Evolutionary conservation across 2,888 invertebrate species (phyloP), one percentile per base, ranked within the genome.

Genomic region (Drosophila mimetica): DNA sequence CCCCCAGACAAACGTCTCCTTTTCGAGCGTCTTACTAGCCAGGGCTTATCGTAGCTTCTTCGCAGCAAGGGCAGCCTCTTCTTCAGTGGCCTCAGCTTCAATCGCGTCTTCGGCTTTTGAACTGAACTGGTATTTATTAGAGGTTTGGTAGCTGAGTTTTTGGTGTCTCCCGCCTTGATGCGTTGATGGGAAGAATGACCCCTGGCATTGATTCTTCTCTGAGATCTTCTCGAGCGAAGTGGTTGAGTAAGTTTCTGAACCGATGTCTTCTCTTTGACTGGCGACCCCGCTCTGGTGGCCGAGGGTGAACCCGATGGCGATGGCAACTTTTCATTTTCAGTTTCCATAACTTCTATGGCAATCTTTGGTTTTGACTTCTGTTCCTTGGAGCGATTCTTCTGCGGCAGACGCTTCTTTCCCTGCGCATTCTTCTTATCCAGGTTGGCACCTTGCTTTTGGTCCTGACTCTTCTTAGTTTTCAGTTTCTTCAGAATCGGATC

Each of bases 41-140:
- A 71, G 18, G 71, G 71, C 11, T 53, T 71, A 0, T 63, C 71
- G 14, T 71, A 71, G 37, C 13, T 58, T 2, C 72, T 37, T 4
- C 7, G 16, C 16, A 25, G 11, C 28, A 46, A 3, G 1, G 39
- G 9, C 1, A 14, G 5, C 11, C 34, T 51, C 28, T 54, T 66
- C 13, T 8, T 13, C 3, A n/a, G n/a, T 1, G 32, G 9, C 4
- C 20, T 20, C 5, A 5, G 5, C 32, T 20, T 20, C n/a, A 20
- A 32, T 2, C 48, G 9, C 13, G 6, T 9, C 9, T n/a, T 32
- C 9, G 8, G 3, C n/a, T 5, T 48, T n/a, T 18, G 44, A 2
- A n/a, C 28, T 8, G 16, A 4, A 11, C 4, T 30, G 0, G 3
- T 30, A 1, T 11, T 11, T 1, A 4, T 11, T 4, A 11, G 3